Conservation (phyloP, 2,113 vertebrate species). For the Albula glossodonta region DNA sequence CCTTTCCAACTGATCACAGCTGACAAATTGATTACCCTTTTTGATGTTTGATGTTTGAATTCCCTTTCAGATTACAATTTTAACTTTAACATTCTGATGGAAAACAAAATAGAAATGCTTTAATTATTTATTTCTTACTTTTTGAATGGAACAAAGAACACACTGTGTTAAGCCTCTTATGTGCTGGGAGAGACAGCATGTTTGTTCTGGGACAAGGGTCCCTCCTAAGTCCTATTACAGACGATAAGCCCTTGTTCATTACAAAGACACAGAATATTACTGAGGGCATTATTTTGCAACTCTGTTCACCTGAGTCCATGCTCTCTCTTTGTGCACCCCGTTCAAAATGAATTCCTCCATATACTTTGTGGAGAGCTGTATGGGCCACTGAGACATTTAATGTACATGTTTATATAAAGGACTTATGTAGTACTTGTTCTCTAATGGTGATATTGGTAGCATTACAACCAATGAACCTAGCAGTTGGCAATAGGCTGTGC, state of each 20-base stretch:
- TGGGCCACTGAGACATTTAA: not conserved
- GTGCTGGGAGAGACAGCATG: constrained; percentile 4
- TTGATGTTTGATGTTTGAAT: no score
- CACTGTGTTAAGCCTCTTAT: not conserved
- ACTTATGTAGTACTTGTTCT: no score
- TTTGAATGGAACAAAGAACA: not conserved
- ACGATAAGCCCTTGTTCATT: constrained; percentile 15
- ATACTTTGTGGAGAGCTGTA: not conserved
- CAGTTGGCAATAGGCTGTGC: no score
- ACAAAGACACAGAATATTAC: not conserved
- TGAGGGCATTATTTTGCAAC: not conserved
- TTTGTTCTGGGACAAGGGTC: constrained; percentile 7
- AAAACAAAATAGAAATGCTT: constrained; percentile 9
- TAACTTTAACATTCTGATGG: no score
- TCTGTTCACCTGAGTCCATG: not conserved
- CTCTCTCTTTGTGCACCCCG: not conserved
- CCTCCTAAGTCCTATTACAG: constrained; percentile 25
- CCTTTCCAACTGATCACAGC: not conserved
- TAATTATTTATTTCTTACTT: not conserved
- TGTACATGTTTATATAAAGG: not conserved
- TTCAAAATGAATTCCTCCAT: not conserved
- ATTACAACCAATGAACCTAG: not conserved
- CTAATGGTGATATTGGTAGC: no score
- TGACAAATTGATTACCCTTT: not conserved
- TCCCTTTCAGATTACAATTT: no score